Evolutionary conservation across 2,113 vertebrate genomes (phyloP), one percentile per base, ranked within the genome.

Genomic region (Apistogramma diplotaenia): DNA sequence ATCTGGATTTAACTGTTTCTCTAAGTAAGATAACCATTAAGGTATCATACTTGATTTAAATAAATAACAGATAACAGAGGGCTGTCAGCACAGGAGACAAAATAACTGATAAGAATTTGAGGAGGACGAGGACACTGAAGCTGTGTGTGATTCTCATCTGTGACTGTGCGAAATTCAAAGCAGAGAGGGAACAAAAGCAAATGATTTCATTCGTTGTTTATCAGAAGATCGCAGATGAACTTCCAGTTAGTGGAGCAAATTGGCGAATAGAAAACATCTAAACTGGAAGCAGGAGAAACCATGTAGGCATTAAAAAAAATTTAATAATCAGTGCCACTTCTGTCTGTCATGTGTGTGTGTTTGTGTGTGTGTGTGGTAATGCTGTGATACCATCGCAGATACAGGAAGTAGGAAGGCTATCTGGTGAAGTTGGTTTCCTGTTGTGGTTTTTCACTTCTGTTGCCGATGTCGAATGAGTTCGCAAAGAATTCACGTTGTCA

Each of bases 351-450:
- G 21, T 74, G 74, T 59, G 73, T 18, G 15, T 65, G 65, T 58
- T 65, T 67, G 58, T 46, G 43, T 37, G 54, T 60, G 62, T 74
- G 59, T 65, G 73, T 23, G 61, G 80, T 80, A 87, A 82, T 6
- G 7, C 46, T 58, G 25, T 29, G 72, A 89, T 88, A 86, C 53
- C 54, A 84, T 91, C 77, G 40, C 78, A 83, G 84, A 93, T 87
- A 92, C 76, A 92, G 95, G 94, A 95, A 94, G 94, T 87, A 89
- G 85, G 25, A 4, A 31, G 71, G 74, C 53, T 82, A 90, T 93
- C 86, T 91, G 93, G 93, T 89, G 53, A 90, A 74, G 79, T 85
- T 91, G 92, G 93, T 94, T 96, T 95, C 94, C 95, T 95, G 89
- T 89, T 92, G 94, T 57, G 93, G 94, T 92, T 93, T 95, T 72